Evolutionary conservation across 2,113 vertebrate genomes (phyloP).

Genomic region (Lethenteron camtschaticum): DNA sequence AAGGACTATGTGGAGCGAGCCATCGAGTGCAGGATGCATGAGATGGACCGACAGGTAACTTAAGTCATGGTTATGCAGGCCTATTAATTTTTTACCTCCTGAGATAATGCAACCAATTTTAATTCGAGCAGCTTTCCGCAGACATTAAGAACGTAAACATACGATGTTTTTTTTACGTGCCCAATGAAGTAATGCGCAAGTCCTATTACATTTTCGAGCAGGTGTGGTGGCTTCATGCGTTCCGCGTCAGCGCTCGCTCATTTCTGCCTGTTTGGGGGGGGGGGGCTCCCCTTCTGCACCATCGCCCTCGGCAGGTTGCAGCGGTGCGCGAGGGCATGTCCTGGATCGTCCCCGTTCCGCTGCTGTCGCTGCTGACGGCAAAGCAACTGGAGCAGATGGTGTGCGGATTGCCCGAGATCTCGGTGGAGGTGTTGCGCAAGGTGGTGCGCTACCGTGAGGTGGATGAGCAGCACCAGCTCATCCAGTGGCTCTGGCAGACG

Average conservation of each 20-base stretch:
- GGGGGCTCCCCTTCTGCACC: too few relatives aligned
- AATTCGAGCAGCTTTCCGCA: too few relatives aligned
- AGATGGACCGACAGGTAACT: slow-evolving; percentile 49
- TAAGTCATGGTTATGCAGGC: not conserved
- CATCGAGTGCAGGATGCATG: slow-evolving; percentile 47
- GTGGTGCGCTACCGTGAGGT: slow-evolving; percentile 51
- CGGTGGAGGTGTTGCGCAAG: slow-evolving; percentile 46
- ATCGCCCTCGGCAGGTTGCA: slow-evolving; percentile 26
- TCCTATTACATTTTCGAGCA: too few relatives aligned
- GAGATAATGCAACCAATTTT: too few relatives aligned
- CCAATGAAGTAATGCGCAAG: too few relatives aligned
- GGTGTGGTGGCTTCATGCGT: too few relatives aligned
- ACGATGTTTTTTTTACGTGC: too few relatives aligned
- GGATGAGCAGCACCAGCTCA: slow-evolving; percentile 45
- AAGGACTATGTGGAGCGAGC: slow-evolving; percentile 53
- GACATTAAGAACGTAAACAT: too few relatives aligned
- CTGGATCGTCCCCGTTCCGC: slow-evolving; percentile 44
- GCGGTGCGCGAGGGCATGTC: slow-evolving; percentile 56
- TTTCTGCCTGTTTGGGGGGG: too few relatives aligned
- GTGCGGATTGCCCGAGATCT: slow-evolving; percentile 53
- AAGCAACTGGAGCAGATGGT: slow-evolving; percentile 54
- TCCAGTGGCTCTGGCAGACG: slow-evolving; percentile 54
- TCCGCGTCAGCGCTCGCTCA: too few relatives aligned
- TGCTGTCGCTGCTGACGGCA: slow-evolving; percentile 45
- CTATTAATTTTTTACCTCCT: too few relatives aligned